Percentiles rank a stretch among this genome's conserved stretches.
Evolutionary conservation across 1,140 invertebrate genomes (phyloP).

Genomic region (Papilio polyxenes): DNA sequence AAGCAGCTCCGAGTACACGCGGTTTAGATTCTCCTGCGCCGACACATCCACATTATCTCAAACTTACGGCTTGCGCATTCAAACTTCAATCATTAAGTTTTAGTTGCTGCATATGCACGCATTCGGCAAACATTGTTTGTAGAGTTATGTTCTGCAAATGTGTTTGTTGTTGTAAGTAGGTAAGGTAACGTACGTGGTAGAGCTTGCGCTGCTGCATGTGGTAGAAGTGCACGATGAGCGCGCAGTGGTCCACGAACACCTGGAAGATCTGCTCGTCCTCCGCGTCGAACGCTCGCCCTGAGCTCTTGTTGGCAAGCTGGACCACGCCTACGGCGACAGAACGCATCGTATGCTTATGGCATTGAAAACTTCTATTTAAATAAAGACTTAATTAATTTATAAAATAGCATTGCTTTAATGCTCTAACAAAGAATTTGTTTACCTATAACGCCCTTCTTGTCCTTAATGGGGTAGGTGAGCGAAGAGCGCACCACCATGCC

Average conservation of each 20-base stretch:
- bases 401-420: too few species aligned
- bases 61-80: too few species aligned
- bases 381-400: too few species aligned
- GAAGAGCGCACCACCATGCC: conserved; percentile 79
- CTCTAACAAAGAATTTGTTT: conserved; percentile 20
- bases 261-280: conserved; percentile 79
- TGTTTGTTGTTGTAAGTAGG: neutral
- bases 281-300: conserved; percentile 71
- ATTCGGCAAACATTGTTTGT: too few species aligned
- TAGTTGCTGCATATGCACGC: too few species aligned
- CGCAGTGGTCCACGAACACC: conserved; percentile 79
- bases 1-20: conserved; percentile 63
- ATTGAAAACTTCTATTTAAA: too few species aligned
- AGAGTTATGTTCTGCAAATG: too few species aligned
- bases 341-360: neutral
- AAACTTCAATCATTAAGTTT: too few species aligned
- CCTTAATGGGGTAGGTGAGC: conserved; percentile 79
- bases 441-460: conserved; percentile 80
- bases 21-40: conserved; percentile 64
- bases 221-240: conserved; percentile 78
- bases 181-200: conserved; percentile 60
- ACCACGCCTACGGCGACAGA: conserved; percentile 73
- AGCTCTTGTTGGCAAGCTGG: conserved; percentile 80
- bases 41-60: too few species aligned
- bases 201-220: conserved; percentile 74